Percentiles rank a stretch among this genome's conserved stretches.
These are phyloP conservation scores for Lasiommata megera DNA, from an alignment of 2,888 invertebrate genomes.

Conservation along the genomic window DNA sequence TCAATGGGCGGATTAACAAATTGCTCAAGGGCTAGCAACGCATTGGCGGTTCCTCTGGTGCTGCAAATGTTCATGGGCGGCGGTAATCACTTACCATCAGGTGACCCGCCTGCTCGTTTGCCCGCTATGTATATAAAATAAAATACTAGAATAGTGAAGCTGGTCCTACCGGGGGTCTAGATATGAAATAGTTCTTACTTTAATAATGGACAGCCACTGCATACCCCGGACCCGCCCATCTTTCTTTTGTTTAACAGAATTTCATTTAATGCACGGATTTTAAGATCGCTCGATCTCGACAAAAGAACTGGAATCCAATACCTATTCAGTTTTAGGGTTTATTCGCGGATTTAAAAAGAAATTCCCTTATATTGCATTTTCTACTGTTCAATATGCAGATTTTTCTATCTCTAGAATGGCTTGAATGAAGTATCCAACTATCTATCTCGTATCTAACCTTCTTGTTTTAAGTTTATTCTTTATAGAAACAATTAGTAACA, in stretches of 20 bases:
- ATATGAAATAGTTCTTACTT: slow-evolving; percentile 22
- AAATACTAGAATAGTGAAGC: no score
- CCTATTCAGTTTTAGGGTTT: slow-evolving; percentile 30
- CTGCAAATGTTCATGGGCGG: no score
- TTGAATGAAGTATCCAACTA: background rate
- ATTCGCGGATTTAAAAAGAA: slow-evolving; percentile 28
- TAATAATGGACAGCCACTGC: slow-evolving; percentile 23
- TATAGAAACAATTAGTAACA: no score
- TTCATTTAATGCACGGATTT: slow-evolving; percentile 31
- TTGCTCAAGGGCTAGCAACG: no score
- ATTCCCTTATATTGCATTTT: slow-evolving; percentile 24
- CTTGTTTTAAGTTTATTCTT: no score
- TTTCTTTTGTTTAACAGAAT: slow-evolving; percentile 31
- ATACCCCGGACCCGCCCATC: slow-evolving; percentile 15
- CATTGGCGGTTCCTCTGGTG: no score
- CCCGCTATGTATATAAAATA: no score
- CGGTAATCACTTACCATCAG: no score
- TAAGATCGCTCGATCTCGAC: slow-evolving; percentile 27
- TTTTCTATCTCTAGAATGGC: slow-evolving; percentile 17
- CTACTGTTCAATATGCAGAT: slow-evolving; percentile 26
- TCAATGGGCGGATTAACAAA: no score
- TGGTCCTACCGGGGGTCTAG: no score
- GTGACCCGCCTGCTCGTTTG: no score
- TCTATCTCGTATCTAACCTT: background rate
- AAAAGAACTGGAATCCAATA: slow-evolving; percentile 29